Conservation (phyloP, 2,113 vertebrate species). For the Mobula hypostoma region DNA sequence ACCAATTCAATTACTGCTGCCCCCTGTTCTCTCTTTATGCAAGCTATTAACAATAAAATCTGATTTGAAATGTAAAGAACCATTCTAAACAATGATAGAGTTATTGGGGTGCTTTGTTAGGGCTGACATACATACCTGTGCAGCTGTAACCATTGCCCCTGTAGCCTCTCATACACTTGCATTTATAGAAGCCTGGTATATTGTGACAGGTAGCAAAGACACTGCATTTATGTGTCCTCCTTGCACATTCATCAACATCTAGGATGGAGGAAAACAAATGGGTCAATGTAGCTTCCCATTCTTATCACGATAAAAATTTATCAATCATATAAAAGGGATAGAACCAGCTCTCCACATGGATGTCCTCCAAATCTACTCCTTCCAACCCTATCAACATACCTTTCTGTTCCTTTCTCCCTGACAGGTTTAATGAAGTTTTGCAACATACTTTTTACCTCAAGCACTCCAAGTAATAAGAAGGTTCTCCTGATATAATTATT, state of each 20-base stretch:
- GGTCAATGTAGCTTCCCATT: conserved; percentile 17
- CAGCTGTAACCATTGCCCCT: conserved; percentile 74
- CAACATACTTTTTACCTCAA: no score
- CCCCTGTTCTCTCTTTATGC: not conserved
- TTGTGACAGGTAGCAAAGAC: conserved; percentile 79
- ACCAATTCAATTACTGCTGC: not conserved
- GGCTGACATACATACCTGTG: conserved; percentile 65
- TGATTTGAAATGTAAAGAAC: not conserved
- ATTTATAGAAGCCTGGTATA: conserved; percentile 82
- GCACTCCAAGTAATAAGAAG: no score
- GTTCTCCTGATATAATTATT: no score
- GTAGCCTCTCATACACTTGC: conserved; percentile 87
- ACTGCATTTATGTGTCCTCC: conserved; percentile 72
- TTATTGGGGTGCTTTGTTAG: not conserved
- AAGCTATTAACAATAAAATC: not conserved
- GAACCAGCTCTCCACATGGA: no score
- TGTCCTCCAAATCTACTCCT: not conserved
- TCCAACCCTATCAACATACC: not conserved
- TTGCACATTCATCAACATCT: conserved; percentile 87
- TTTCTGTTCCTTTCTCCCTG: no score
- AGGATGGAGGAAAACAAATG: conserved; percentile 45
- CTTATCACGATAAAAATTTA: not conserved
- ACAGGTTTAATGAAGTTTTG: no score
- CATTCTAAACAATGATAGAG: not conserved
- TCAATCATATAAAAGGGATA: not conserved